Conservation (phyloP, 1,140 invertebrate species). For the Drosophila mauritiana region DNA sequence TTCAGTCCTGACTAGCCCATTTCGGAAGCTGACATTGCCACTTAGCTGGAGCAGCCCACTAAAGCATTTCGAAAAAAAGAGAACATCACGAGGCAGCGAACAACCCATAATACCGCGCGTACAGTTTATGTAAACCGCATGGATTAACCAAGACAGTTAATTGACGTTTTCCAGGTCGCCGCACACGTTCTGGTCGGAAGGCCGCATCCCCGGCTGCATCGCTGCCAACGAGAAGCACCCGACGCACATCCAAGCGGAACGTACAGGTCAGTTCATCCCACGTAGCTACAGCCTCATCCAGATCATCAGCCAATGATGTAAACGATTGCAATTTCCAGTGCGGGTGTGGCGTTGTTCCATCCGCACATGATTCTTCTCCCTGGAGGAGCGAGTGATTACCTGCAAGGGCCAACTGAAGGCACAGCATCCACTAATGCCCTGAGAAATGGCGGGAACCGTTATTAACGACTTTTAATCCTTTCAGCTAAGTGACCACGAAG, state of each 20-base stretch:
- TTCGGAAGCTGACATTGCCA: background rate
- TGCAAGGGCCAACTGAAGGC: slow-evolving; percentile 84
- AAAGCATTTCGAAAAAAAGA: slow-evolving; percentile 27
- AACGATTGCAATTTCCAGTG: slow-evolving; percentile 63
- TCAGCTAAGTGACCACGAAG: slow-evolving; percentile 68
- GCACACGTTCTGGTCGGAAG: slow-evolving; percentile 77
- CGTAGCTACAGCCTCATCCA: background rate
- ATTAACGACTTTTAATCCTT: slow-evolving; percentile 16
- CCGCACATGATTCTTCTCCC: slow-evolving; percentile 68
- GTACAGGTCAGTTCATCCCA: slow-evolving; percentile 68
- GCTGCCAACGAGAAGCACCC: slow-evolving; percentile 47
- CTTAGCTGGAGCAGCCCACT: background rate
- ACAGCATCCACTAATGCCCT: background rate
- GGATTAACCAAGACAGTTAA: slow-evolving; percentile 7
- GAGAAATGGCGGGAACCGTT: background rate
- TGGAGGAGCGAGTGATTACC: slow-evolving; percentile 60
- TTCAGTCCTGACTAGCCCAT: background rate
- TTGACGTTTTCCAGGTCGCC: slow-evolving; percentile 57
- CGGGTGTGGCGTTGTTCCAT: slow-evolving; percentile 83
- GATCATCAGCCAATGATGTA: slow-evolving; percentile 60
- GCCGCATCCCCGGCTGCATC: slow-evolving; percentile 36
- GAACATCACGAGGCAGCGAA: slow-evolving; percentile 52
- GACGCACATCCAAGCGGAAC: slow-evolving; percentile 66
- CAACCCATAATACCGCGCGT: slow-evolving; percentile 14
- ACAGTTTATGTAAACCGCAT: slow-evolving; percentile 25